These are phyloP conservation scores for Emmelina monodactyla DNA, from an alignment of 2,888 invertebrate species.

Conservation along the genomic window DNA sequence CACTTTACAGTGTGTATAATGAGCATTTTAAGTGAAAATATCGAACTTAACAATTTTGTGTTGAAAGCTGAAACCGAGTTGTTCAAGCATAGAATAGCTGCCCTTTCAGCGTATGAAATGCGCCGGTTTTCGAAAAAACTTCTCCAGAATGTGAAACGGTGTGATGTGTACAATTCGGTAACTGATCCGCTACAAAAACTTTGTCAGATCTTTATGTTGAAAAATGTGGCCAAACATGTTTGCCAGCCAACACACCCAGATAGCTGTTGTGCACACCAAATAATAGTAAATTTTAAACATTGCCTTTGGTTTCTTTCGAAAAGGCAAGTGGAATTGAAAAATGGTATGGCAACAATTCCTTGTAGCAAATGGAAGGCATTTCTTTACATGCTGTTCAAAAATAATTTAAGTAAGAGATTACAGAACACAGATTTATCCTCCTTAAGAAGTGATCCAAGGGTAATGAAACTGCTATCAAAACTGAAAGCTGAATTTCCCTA, in stretches of 20 bases:
- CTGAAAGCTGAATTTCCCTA: slow-evolving; percentile 23
- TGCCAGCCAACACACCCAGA: slow-evolving; percentile 23
- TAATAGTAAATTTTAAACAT: slow-evolving; percentile 61
- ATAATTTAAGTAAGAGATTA: slow-evolving; percentile 41
- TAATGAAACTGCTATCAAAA: slow-evolving; percentile 32
- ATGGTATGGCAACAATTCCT: slow-evolving; percentile 59
- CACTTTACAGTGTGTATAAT: slow-evolving; percentile 63
- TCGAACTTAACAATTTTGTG: slow-evolving; percentile 33
- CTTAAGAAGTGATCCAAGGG: slow-evolving; percentile 39
- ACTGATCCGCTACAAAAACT: slow-evolving; percentile 30
- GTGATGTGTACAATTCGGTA: slow-evolving; percentile 18
- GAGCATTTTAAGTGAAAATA: slow-evolving; percentile 30
- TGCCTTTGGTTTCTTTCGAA: slow-evolving; percentile 60
- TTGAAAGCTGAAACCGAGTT: slow-evolving; percentile 36
- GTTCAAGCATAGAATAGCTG: slow-evolving; percentile 30
- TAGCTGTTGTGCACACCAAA: slow-evolving; percentile 27
- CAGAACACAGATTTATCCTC: slow-evolving; percentile 25
- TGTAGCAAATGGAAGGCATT: slow-evolving; percentile 65
- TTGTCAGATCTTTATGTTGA: slow-evolving; percentile 38
- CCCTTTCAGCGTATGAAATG: slow-evolving; percentile 35
- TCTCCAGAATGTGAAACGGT: slow-evolving; percentile 30
- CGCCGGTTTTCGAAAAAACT: slow-evolving; percentile 43
- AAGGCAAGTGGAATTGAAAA: slow-evolving; percentile 54
- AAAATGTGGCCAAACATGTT: slow-evolving; percentile 39
- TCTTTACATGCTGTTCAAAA: slow-evolving; percentile 50